phyloP scores from a whole-genome alignment of 2,113 vertebrate genomes.

The Hassar affinis region DNA sequence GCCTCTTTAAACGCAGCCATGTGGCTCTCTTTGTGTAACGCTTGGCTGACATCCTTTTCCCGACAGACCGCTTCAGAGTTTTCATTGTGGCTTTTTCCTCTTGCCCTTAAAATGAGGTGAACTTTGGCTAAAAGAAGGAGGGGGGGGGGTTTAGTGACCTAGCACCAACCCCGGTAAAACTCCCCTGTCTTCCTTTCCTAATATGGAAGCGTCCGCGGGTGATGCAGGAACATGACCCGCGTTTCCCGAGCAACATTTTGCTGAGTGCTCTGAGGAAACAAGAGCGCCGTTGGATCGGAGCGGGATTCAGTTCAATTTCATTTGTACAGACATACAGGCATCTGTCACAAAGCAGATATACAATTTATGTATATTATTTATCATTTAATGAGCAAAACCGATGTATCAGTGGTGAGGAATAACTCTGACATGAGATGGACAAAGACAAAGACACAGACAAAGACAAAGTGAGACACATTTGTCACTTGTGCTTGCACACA shows the following conservation, averaged over 20 bases:
- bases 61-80: slow-evolving; percentile 29
- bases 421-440: no score
- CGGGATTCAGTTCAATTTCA: not conserved
- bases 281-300: slow-evolving; percentile 26
- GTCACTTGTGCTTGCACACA: no score
- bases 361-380: no score
- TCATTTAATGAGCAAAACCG: not conserved
- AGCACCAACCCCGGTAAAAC: slow-evolving; percentile 1
- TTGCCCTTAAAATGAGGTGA: slow-evolving; percentile 29
- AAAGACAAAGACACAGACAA: no score
- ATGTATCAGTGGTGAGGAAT: not conserved
- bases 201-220: slow-evolving; percentile 61
- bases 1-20: slow-evolving; percentile 7
- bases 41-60: slow-evolving; percentile 36
- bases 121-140: not conserved
- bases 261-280: slow-evolving; percentile 32
- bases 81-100: slow-evolving; percentile 46
- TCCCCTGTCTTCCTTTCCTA: slow-evolving; percentile 54
- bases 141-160: not conserved
- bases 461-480: no score
- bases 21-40: slow-evolving; percentile 9
- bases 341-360: no score
- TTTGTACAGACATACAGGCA: no score
- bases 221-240: slow-evolving; percentile 41
- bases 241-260: slow-evolving; percentile 23